Conservation (phyloP, 2,888 invertebrate genomes). For the Heteromyza rotundicornis region DNA sequence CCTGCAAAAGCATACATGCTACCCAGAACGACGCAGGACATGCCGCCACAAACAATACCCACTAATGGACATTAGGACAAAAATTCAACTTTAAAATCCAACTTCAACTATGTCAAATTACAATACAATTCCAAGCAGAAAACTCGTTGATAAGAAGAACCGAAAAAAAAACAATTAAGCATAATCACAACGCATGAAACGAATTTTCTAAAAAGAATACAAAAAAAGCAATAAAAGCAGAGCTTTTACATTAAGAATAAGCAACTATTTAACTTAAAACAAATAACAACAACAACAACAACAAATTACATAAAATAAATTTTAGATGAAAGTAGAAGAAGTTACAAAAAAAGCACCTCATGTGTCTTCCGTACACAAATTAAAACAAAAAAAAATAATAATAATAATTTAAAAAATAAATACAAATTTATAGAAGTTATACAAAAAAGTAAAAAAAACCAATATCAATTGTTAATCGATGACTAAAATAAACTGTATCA, state of each 20-base stretch:
- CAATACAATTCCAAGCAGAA: slow-evolving; percentile 1
- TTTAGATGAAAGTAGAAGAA: no score
- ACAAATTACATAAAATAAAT: no score
- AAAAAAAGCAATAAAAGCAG: slow-evolving; percentile 1
- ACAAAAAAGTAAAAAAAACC: no score
- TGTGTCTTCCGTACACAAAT: slow-evolving; percentile 1
- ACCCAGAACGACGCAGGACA: slow-evolving; percentile 50
- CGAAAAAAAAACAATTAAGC: no score
- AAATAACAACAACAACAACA: no score
- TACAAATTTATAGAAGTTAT: neutral
- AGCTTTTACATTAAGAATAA: neutral
- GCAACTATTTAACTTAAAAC: neutral
- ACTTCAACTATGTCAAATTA: neutral
- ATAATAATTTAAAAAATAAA: neutral
- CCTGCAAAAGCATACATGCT: slow-evolving; percentile 43
- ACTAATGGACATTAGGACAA: slow-evolving; percentile 15
- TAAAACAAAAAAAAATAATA: neutral
- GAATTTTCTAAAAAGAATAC: neutral
- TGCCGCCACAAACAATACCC: slow-evolving; percentile 43
- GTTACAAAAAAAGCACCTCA: neutral
- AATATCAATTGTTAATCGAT: no score
- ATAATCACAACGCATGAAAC: no score
- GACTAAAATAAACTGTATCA: no score
- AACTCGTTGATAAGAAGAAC: no score
- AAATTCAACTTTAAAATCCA: neutral